phyloP scores from a whole-genome alignment of 2,888 invertebrate genomes.

The Tiliacea aurago region DNA sequence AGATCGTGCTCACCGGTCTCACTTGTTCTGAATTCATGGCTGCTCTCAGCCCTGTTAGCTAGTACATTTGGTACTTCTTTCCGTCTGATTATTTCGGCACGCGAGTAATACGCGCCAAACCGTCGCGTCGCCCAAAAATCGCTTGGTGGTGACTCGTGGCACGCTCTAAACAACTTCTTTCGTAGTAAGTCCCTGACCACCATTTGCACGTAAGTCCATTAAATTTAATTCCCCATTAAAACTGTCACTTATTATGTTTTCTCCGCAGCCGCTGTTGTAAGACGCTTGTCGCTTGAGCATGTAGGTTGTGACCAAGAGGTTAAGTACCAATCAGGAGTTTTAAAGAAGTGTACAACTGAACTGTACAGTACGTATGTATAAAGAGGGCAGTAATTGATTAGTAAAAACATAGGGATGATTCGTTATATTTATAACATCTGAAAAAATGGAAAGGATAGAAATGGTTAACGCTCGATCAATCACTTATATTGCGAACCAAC shows the following conservation, averaged over 20 bases:
- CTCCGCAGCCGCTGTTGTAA: not conserved
- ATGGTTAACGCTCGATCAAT: conserved; percentile 58
- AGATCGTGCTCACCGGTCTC: not conserved
- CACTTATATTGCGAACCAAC: conserved; percentile 55
- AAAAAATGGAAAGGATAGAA: conserved; percentile 14
- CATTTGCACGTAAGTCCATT: too few species aligned
- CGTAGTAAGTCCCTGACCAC: too few species aligned
- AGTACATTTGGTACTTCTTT: not conserved
- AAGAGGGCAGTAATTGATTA: not conserved
- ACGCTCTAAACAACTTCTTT: not conserved
- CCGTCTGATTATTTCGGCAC: too few species aligned
- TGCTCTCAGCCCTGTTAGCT: not conserved
- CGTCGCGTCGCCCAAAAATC: too few species aligned
- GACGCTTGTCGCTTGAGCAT: not conserved
- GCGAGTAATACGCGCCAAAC: not conserved
- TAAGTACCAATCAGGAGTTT: not conserved
- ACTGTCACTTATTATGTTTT: not conserved
- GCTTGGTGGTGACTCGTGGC: too few species aligned
- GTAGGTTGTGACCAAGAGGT: not conserved
- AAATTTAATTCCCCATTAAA: too few species aligned
- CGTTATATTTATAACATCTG: conserved; percentile 3
- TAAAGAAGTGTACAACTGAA: conserved; percentile 1
- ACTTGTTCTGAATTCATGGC: not conserved
- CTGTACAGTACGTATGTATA: too few species aligned
- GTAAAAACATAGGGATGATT: not conserved